phyloP scores from a whole-genome alignment of 2,888 invertebrate genomes.

The Itoplectis maculator region DNA sequence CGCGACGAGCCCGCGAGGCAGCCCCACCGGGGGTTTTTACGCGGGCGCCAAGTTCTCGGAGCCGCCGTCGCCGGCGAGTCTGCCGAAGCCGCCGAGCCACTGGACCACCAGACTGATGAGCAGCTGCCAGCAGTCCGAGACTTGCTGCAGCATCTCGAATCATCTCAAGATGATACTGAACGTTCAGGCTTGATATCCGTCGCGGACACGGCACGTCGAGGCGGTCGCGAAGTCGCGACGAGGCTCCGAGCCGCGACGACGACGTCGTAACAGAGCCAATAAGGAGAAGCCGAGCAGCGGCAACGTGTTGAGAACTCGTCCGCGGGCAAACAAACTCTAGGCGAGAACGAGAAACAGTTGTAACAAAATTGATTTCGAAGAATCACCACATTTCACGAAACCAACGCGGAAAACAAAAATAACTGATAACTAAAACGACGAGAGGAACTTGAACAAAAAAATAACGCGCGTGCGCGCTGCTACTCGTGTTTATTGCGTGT shows the following conservation, averaged over 20 bases:
- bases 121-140: constrained; percentile 75
- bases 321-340: background rate
- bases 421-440: too few relatives aligned
- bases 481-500: background rate
- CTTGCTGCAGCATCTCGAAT: constrained; percentile 76
- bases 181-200: constrained; percentile 82
- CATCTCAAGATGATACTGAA: constrained; percentile 82
- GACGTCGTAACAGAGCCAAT: constrained; percentile 18
- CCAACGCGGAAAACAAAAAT: too few relatives aligned
- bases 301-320: background rate
- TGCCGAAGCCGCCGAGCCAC: constrained; percentile 93
- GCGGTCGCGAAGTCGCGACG: background rate
- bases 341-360: background rate
- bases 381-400: too few relatives aligned
- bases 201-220: constrained; percentile 45
- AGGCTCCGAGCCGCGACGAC: constrained; percentile 20
- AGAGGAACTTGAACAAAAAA: background rate
- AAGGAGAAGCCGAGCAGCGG: background rate
- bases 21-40: constrained; percentile 82
- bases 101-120: constrained; percentile 86
- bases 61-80: constrained; percentile 91
- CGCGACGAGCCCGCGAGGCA: constrained; percentile 79
- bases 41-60: constrained; percentile 94
- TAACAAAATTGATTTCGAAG: constrained; percentile 5
- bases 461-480: constrained; percentile 45